Evolutionary conservation across 1,140 invertebrate species (phyloP).

Genomic region (Drosophila bocki): DNA sequence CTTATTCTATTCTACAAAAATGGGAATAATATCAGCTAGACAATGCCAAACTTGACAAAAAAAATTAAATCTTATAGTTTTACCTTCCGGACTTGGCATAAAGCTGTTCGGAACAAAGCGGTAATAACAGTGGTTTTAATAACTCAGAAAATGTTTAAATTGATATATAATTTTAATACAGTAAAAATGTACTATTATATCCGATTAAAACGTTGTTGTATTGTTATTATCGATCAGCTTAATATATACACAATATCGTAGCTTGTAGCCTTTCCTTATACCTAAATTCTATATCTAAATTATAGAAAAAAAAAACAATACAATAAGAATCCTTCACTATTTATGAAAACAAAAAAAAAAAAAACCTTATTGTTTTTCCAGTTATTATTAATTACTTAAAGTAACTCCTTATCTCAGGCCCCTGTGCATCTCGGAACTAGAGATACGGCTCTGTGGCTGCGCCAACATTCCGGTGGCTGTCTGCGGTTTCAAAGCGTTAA

Average conservation of each 20-base stretch:
- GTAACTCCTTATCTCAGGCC: slow-evolving; percentile 18
- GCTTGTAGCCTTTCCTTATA: too few species aligned
- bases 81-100: slow-evolving; percentile 54
- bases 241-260: too few species aligned
- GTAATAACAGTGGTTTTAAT: slow-evolving; percentile 26
- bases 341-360: background rate
- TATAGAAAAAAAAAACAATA: background rate
- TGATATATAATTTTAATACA: background rate
- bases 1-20: background rate
- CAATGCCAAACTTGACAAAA: slow-evolving; percentile 43
- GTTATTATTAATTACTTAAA: slow-evolving; percentile 11
- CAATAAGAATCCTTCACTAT: background rate
- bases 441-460: slow-evolving; percentile 43
- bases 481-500: slow-evolving; percentile 60
- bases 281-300: too few species aligned
- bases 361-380: background rate
- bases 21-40: slow-evolving; percentile 7
- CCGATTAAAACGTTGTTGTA: too few species aligned
- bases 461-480: slow-evolving; percentile 70
- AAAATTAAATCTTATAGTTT: slow-evolving; percentile 42
- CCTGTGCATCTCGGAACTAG: slow-evolving; percentile 15
- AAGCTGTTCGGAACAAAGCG: background rate
- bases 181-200: too few species aligned
- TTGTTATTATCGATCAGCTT: too few species aligned
- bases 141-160: background rate